A percentile compares a stretch with the other conserved stretches of the same genome.
phyloP scores from a whole-genome alignment of 1,140 invertebrate genomes.

The Listronotus oregonensis region DNA sequence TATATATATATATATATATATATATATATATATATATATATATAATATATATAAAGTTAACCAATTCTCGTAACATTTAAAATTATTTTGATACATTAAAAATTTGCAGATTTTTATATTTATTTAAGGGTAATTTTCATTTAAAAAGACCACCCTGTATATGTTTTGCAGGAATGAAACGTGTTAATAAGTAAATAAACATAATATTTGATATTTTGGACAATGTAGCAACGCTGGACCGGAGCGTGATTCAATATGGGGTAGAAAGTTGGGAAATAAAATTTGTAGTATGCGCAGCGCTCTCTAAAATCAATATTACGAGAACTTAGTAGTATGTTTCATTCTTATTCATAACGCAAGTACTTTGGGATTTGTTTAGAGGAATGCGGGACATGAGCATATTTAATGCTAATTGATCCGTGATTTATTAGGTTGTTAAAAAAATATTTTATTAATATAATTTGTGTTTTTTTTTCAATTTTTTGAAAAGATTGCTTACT shows the following conservation, averaged over 20 bases:
- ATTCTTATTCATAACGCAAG: conserved; percentile 30
- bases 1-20: too few relatives aligned
- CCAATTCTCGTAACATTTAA: too few relatives aligned
- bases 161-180: background rate
- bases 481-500: too few relatives aligned
- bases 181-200: background rate
- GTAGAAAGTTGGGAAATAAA: conserved; percentile 42
- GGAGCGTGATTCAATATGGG: conserved; percentile 42
- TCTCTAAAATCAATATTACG: conserved; percentile 45
- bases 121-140: too few relatives aligned
- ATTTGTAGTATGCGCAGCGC: conserved; percentile 43
- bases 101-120: too few relatives aligned
- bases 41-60: too few relatives aligned
- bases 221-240: conserved; percentile 20
- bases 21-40: too few relatives aligned
- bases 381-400: too few relatives aligned
- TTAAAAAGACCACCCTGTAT: too few relatives aligned
- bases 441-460: too few relatives aligned
- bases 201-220: background rate
- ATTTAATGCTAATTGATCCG: background rate
- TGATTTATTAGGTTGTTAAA: background rate
- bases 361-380: conserved; percentile 19
- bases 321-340: conserved; percentile 30
- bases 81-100: too few relatives aligned
- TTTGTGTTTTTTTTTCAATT: too few relatives aligned